Evolutionary conservation across 2,888 invertebrate species (phyloP).

Genomic region (Oligia latruncula): DNA sequence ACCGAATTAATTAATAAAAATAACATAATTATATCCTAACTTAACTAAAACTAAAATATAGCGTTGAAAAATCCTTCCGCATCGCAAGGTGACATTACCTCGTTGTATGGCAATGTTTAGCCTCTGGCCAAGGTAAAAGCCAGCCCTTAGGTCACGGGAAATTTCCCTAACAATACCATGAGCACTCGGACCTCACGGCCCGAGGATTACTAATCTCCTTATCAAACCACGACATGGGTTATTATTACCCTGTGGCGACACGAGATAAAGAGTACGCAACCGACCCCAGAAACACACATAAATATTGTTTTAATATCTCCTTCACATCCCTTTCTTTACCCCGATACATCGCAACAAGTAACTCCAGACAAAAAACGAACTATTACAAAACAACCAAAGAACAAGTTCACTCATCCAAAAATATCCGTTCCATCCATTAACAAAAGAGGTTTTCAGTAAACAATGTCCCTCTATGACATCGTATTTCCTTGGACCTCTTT

Average conservation of each 20-base stretch:
- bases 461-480: conserved; percentile 54
- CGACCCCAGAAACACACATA: background rate
- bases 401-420: conserved; percentile 49
- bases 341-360: conserved; percentile 11
- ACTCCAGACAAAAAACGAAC: conserved; percentile 28
- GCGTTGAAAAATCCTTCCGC: background rate
- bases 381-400: conserved; percentile 39
- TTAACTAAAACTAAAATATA: background rate
- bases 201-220: background rate
- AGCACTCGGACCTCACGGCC: background rate
- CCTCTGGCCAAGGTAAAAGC: background rate
- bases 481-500: conserved; percentile 39
- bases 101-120: background rate
- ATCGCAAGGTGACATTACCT: background rate
- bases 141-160: background rate
- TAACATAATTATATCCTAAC: background rate
- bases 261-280: background rate
- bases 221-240: background rate
- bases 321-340: background rate
- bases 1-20: too few species aligned
- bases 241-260: background rate
- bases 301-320: background rate
- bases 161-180: background rate
- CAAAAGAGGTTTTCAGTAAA: conserved; percentile 61
- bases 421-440: conserved; percentile 60